Evolutionary conservation across 2,113 vertebrate species (phyloP).

Genomic region (Murina feae): DNA sequence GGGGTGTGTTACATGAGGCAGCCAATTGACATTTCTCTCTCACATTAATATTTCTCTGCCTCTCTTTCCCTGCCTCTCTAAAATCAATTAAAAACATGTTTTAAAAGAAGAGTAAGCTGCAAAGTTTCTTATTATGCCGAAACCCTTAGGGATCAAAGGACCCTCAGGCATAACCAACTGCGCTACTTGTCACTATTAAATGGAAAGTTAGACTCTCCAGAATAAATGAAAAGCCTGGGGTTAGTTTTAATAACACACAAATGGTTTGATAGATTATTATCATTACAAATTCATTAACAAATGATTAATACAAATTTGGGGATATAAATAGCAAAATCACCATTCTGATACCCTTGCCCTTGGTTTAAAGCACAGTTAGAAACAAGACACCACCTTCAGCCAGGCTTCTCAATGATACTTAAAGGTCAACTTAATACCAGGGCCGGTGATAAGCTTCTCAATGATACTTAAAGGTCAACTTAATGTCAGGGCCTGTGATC

Average conservation of each 20-base stretch:
- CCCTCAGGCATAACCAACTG: not conserved
- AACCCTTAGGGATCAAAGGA: not conserved
- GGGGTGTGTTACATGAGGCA: not conserved
- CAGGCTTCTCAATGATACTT: not conserved
- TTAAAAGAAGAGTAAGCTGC: not conserved
- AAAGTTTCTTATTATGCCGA: not conserved
- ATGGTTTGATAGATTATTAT: not conserved
- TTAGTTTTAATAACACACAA: not conserved
- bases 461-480: not conserved
- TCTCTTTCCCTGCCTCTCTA: not conserved
- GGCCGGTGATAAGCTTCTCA: too few relatives aligned
- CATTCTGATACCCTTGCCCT: not conserved
- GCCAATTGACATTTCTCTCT: not conserved
- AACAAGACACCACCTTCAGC: not conserved
- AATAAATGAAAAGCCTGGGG: not conserved
- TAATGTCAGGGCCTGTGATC: not conserved
- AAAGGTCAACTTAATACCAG: not conserved
- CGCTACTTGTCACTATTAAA: not conserved
- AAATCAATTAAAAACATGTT: not conserved
- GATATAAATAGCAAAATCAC: not conserved
- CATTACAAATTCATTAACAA: constrained; percentile 36
- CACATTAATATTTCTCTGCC: not conserved
- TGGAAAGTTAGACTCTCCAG: not conserved
- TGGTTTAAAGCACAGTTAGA: not conserved
- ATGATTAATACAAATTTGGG: not conserved